Base-by-base conservation (phyloP, 2,888 invertebrate species). In the Dryobota labecula region DNA sequence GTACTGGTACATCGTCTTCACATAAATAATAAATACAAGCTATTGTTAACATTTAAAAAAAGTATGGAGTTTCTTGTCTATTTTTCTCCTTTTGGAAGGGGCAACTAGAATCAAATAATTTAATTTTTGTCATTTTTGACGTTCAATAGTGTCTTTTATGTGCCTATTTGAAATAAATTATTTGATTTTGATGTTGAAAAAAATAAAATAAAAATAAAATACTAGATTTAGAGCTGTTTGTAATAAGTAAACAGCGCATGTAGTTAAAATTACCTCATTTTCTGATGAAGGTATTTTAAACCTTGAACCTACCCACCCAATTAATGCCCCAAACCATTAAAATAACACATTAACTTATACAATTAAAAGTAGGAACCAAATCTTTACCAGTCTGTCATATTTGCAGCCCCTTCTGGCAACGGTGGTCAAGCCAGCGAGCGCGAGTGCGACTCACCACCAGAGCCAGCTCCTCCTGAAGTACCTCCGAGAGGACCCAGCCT, bases 401-500 rank as follows among this genome's bases (percentile, higher is more conserved):
- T 20, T 61, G 18, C 72, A 88, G 87, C 82, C 9, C 64, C 85
- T 0, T 62, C 86, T 65, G 84, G 75, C 63, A 90, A 86, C 53
- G 90, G 89, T 45, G 90, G 90, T 33, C 93, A 92, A 58, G 77
- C 92, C 89, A 97, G 96, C 84, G 97, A 97, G 70, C 90, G 94
- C 3, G 97, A 97, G 54, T 97, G 97, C 83, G 98, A 98, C 78
- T 98, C 98, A 3, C 98, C 98, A 18, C 98, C 98, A 5, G 98
- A 98, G 89, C 98, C 98, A 2, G 98, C 98, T 63, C 98, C 98
- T 9, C 98, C 98, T 3, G 98, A 98, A 94, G 97, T 98, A 64
- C 98, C 98, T 47, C 98, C 98, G n/a, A 96, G 98, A 54, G 98
- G 98, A 2, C 98, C 98, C 24, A 98, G 98, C 62, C 96, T 98